Evolutionary conservation across 2,113 vertebrate species (phyloP).

Genomic region (Syngnathus scovelli): DNA sequence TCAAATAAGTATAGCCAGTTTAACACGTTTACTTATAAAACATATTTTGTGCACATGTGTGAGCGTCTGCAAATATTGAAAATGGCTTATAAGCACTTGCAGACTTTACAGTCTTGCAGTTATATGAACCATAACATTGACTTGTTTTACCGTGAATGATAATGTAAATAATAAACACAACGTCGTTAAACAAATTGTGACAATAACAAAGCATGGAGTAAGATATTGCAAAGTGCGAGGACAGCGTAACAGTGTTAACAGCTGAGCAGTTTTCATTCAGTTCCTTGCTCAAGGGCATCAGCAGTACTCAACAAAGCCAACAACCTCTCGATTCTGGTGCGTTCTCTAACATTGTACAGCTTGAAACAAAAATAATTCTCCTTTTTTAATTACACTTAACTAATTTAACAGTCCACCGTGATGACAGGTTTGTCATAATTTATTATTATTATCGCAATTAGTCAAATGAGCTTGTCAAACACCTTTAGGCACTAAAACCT

Average conservation of each 20-base stretch:
- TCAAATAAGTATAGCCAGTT: neutral
- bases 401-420: neutral
- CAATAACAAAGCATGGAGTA: neutral
- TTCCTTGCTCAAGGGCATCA: neutral
- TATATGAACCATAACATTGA: neutral
- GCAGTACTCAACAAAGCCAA: neutral
- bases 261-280: too few relatives aligned
- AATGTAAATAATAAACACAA: neutral
- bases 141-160: neutral
- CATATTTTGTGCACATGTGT: neutral
- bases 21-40: neutral
- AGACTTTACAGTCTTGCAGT: neutral
- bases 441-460: neutral
- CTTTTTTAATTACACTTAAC: neutral
- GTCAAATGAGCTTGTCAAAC: neutral
- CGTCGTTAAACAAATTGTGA: neutral
- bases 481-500: constrained; percentile 2
- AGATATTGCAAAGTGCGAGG: neutral
- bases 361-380: neutral
- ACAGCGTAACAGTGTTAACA: neutral
- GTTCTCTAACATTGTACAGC: too few relatives aligned
- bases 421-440: neutral
- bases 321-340: neutral
- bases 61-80: neutral
- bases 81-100: neutral